Evolutionary conservation across 2,113 vertebrate species (phyloP).

Genomic region (Panthera uncia): DNA sequence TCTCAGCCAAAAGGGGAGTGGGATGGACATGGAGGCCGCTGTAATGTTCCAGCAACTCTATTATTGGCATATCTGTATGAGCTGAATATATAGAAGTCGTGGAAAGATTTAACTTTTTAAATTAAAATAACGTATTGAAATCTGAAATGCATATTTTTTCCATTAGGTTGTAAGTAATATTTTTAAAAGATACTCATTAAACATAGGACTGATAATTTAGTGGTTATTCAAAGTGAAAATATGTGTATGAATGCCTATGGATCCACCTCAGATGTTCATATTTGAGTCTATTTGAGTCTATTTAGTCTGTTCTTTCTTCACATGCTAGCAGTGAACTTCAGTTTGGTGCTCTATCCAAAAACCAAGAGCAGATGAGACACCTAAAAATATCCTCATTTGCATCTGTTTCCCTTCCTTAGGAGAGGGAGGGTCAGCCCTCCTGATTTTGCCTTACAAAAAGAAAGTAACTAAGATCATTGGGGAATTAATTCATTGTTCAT

Average conservation of each 20-base stretch:
- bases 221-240: conserved; percentile 5
- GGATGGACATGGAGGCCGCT: neutral
- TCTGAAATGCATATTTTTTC: conserved; percentile 22
- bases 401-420: neutral
- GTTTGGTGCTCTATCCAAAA: neutral
- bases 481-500: neutral
- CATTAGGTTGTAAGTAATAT: neutral
- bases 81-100: neutral
- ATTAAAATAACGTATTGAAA: neutral
- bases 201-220: neutral
- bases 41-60: neutral
- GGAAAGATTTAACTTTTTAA: neutral
- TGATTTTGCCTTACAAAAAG: neutral
- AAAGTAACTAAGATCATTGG: neutral
- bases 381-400: neutral
- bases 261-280: neutral
- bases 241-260: neutral
- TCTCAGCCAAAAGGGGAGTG: neutral
- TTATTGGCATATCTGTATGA: neutral
- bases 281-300: neutral
- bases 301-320: neutral
- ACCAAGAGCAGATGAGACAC: neutral
- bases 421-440: neutral
- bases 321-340: neutral
- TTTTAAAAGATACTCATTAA: neutral